Evolutionary conservation across 2,797 vertebrate genomes (phyloP), one percentile per base, ranked within the genome.

Genomic region (Ctenopoma multispine): DNA sequence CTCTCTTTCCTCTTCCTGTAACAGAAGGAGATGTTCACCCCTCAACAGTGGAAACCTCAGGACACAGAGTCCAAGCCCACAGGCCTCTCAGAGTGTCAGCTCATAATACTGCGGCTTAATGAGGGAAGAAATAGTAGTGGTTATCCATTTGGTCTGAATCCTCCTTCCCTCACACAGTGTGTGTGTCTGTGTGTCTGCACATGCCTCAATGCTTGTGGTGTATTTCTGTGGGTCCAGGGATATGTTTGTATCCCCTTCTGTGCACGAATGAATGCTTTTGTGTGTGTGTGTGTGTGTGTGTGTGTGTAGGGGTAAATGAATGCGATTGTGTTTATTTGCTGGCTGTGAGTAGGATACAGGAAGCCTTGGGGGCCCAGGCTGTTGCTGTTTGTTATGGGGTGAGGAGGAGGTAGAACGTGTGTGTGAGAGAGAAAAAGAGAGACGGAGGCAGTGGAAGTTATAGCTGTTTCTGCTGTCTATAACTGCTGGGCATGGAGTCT

Each of bases 401-500:
- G 80, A 92, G 91, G 91, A 94, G 94, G 95, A 93, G 74, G 76
- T 68, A 18, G 62, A 38, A 67, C 53, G 68, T 54, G 71, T 62
- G 59, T 56, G 65, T 63, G 41, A 29, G 47, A 34, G 24, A 41
- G 57, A 65, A 48, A 59, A 64, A 54, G 56, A 50, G 62, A 49
- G 48, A 79, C 14, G 40, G 65, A 66, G 55, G 69, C 54, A 74
- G 75, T 78, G 69, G 73, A 88, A 84, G 86, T 87, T 83, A 84
- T 93, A 93, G 93, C 79, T 81, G 80, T 92, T 92, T 95, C 92
- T 93, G 91, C 92, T 92, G 91, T 93, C 92, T 92, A 81, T 94
- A 94, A 95, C 94, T 94, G 93, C 92, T 92, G 91, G 93, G 92
- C 93, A 94, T 82, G 87, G 92, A 95, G 94, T 91, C 93, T 92